phyloP scores from a whole-genome alignment of 2,797 vertebrate genomes.

The Karalla daura region DNA sequence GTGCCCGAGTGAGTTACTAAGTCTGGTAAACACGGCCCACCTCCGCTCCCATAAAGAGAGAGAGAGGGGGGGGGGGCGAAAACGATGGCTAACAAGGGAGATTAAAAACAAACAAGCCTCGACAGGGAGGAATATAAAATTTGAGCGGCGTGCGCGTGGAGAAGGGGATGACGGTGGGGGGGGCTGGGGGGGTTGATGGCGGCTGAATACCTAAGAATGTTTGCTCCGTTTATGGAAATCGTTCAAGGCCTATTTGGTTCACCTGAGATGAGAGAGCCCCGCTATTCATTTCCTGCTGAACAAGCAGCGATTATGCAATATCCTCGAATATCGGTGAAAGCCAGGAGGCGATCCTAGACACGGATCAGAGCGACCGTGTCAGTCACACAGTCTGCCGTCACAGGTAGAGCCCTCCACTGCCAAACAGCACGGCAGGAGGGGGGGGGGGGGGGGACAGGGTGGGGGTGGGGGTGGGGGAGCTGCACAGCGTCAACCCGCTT shows the following conservation, averaged over 20 bases:
- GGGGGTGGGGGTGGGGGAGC: background rate
- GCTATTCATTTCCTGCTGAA: conserved; percentile 58
- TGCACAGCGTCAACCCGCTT: conserved; percentile 29
- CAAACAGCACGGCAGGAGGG: background rate
- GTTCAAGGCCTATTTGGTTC: conserved; percentile 47
- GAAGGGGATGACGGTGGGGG: too few relatives aligned
- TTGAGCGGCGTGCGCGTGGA: conserved; percentile 14
- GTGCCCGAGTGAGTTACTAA: conserved; percentile 65
- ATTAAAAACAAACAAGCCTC: conserved; percentile 77
- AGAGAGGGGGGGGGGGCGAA: conserved; percentile 2
- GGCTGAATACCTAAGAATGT: conserved; percentile 32
- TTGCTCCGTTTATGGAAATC: conserved; percentile 69
- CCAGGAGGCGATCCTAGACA: conserved; percentile 19
- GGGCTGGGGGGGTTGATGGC: too few relatives aligned
- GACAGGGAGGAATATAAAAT: conserved; percentile 50
- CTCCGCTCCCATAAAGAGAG: conserved; percentile 25
- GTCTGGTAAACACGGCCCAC: conserved; percentile 55
- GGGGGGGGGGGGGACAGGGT: too few relatives aligned
- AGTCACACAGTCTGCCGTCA: conserved; percentile 18
- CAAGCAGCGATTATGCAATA: conserved; percentile 49
- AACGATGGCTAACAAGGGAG: conserved; percentile 69
- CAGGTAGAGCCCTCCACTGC: conserved; percentile 33
- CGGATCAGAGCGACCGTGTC: conserved; percentile 34
- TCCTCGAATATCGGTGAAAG: conserved; percentile 48
- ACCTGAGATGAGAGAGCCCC: conserved; percentile 35